phyloP scores from a whole-genome alignment of 2,888 invertebrate genomes.

The Carterocephalus palaemon region DNA sequence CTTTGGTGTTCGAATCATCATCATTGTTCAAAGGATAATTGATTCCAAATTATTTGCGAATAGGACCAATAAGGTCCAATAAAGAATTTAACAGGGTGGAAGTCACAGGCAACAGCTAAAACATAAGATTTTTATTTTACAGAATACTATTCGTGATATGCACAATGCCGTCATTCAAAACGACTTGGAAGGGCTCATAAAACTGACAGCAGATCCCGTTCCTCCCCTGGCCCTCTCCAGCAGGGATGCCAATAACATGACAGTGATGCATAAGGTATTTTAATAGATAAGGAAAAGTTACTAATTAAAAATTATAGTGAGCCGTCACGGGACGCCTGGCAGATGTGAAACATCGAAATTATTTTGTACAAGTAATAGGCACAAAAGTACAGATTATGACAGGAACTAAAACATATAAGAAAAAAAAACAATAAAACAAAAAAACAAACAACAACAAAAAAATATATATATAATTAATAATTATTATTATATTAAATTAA shows the following conservation, averaged over 20 bases:
- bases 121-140: slow-evolving; percentile 36
- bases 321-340: background rate
- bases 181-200: slow-evolving; percentile 84
- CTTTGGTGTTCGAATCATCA: too few relatives aligned
- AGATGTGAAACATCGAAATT: background rate
- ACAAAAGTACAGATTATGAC: too few relatives aligned
- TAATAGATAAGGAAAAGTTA: background rate
- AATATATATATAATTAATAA: too few relatives aligned
- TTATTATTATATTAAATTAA: too few relatives aligned
- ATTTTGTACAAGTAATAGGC: too few relatives aligned
- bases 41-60: too few relatives aligned
- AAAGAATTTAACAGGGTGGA: too few relatives aligned
- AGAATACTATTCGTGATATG: slow-evolving; percentile 90
- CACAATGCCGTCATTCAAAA: slow-evolving; percentile 88
- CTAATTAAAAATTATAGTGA: background rate
- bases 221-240: slow-evolving; percentile 85
- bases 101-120: background rate
- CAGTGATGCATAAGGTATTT: slow-evolving; percentile 89
- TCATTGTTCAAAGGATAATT: too few relatives aligned
- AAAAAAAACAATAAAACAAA: too few relatives aligned
- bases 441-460: too few relatives aligned
- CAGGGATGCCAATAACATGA: slow-evolving; percentile 89
- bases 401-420: too few relatives aligned
- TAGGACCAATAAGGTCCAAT: too few relatives aligned
- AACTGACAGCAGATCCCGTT: slow-evolving; percentile 82